These are phyloP conservation scores for Euthynnus affinis DNA, from an alignment of 2,797 vertebrate species.

Conservation along the genomic window DNA sequence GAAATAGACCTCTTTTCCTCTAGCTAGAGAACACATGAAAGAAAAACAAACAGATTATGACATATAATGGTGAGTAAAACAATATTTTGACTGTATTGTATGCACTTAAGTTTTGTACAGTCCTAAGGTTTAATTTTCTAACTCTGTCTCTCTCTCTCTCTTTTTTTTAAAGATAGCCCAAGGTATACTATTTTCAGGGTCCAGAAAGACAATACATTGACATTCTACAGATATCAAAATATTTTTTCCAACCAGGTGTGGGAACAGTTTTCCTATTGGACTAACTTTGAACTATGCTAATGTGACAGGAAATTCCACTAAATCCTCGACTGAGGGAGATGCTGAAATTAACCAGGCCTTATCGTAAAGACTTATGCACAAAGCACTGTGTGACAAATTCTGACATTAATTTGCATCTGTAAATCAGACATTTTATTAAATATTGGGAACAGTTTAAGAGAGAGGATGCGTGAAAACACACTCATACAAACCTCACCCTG, in stretches of 20 bases:
- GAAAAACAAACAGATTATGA: neutral
- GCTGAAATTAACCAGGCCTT: no score
- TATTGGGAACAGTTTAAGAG: slow-evolving; percentile 4
- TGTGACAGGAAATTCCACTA: neutral
- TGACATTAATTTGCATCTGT: neutral
- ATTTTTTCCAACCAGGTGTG: no score
- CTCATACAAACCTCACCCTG: neutral
- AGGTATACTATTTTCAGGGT: neutral
- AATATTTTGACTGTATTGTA: slow-evolving; percentile 9
- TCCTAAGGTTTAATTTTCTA: neutral
- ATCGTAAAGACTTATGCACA: no score
- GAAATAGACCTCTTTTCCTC: neutral
- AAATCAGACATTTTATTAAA: neutral
- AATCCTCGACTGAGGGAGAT: neutral
- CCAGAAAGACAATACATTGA: neutral
- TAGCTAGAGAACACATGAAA: neutral
- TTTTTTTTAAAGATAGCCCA: neutral
- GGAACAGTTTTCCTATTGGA: no score
- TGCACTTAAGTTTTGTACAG: neutral
- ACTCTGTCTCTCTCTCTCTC: neutral
- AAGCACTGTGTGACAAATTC: neutral
- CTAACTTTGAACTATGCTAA: neutral
- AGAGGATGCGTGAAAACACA: neutral
- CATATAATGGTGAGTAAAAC: slow-evolving; percentile 16
- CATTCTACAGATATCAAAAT: neutral